These are phyloP conservation scores for Atlantisia rogersi DNA, from an alignment of 2,113 vertebrate genomes.

Conservation along the genomic window DNA sequence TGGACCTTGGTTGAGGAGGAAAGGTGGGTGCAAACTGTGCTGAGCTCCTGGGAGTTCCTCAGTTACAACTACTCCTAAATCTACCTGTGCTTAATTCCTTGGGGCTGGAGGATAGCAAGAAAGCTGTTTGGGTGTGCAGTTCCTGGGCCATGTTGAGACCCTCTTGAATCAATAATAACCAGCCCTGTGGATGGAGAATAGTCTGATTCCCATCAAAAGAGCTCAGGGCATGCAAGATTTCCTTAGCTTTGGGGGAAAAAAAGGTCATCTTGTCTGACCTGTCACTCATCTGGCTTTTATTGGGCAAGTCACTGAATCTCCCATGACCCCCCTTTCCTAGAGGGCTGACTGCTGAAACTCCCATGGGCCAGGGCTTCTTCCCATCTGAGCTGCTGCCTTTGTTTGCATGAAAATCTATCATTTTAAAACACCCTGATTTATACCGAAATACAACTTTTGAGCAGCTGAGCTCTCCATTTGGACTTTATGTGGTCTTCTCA, in stretches of 20 bases:
- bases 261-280: background rate
- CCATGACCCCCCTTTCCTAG: too few species aligned
- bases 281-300: background rate
- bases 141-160: background rate
- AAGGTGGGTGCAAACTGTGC: background rate
- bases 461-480: background rate
- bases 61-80: background rate
- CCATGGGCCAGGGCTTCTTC: background rate
- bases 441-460: background rate
- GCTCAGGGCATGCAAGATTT: background rate
- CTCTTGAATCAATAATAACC: background rate
- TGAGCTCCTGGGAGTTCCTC: background rate
- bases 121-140: background rate
- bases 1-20: background rate
- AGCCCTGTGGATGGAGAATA: too few species aligned
- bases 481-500: background rate
- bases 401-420: background rate
- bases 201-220: background rate
- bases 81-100: background rate
- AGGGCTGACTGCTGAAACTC: background rate
- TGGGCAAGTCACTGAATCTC: background rate
- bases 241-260: background rate
- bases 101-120: background rate
- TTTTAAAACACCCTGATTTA: background rate
- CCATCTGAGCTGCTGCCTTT: background rate